Conservation (phyloP, 2,797 vertebrate species). For the Oryzias dopingdopingensis region DNA sequence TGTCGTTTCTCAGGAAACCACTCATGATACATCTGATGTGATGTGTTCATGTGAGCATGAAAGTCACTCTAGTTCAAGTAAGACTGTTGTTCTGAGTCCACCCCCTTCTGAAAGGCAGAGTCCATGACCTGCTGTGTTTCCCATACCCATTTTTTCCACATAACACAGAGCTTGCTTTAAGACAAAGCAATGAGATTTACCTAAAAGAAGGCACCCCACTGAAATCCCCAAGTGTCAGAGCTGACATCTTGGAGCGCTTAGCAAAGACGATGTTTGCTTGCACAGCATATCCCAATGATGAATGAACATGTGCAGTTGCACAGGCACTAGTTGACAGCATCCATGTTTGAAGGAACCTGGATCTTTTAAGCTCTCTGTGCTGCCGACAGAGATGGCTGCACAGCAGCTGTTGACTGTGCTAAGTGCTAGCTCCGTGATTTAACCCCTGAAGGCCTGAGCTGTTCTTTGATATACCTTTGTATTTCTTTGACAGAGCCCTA, state of each 20-base stretch:
- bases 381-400: no score
- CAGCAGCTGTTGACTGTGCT: no score
- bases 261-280: constrained; percentile 24
- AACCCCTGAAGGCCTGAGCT: no score
- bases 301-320: constrained; percentile 17
- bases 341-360: constrained; percentile 16
- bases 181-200: constrained; percentile 6
- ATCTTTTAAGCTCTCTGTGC: neutral
- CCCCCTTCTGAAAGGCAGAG: constrained; percentile 3
- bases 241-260: constrained; percentile 21
- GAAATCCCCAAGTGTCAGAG: constrained; percentile 10
- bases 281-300: constrained; percentile 16
- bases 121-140: constrained; percentile 22
- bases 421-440: no score
- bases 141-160: constrained; percentile 24
- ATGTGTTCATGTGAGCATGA: no score
- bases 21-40: no score
- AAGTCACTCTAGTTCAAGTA: no score
- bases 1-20: no score
- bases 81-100: no score
- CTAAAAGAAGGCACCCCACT: constrained; percentile 16
- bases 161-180: constrained; percentile 22
- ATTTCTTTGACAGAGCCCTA: no score
- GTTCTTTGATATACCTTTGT: no score
- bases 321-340: constrained; percentile 22